A percentile compares a stretch with the other conserved stretches of the same genome.
These are phyloP conservation scores for Trachelus iudaicus DNA, from an alignment of 2,888 invertebrate genomes.

Conservation along the genomic window DNA sequence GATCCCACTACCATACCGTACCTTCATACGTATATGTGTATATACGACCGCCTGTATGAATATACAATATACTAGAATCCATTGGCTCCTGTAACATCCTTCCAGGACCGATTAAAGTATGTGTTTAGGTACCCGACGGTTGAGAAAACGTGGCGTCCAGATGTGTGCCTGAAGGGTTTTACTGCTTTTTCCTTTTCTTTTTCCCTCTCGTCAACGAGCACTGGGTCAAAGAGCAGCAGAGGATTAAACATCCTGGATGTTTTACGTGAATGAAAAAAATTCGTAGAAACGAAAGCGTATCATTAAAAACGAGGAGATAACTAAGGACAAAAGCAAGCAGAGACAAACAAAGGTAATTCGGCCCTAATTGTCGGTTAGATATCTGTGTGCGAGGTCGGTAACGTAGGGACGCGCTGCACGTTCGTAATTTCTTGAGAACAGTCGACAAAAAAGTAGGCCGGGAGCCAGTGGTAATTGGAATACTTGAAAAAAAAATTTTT, in stretches of 20 bases:
- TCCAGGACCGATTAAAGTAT: not conserved
- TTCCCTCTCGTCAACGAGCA: not conserved
- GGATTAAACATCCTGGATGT: not conserved
- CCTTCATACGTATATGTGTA: not conserved
- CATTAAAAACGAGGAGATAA: not conserved
- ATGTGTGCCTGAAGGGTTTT: slow-evolving; percentile 27
- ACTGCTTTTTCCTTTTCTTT: slow-evolving; percentile 4
- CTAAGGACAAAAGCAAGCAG: not conserved
- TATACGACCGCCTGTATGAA: not conserved
- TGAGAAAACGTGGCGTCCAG: slow-evolving; percentile 41
- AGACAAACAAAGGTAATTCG: not conserved
- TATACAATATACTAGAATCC: not conserved
- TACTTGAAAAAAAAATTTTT: not conserved
- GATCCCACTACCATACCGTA: slow-evolving; percentile 22
- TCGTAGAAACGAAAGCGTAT: not conserved
- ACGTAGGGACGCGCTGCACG: not conserved
- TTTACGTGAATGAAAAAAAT: not conserved
- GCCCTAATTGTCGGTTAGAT: not conserved
- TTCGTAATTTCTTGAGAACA: not conserved
- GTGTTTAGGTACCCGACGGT: slow-evolving; percentile 12
- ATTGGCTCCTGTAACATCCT: not conserved
- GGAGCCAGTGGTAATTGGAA: not conserved
- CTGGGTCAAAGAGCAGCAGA: not conserved
- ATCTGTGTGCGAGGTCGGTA: not conserved
- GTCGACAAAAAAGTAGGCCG: not conserved